Evolutionary conservation across 2,888 invertebrate species (phyloP), one percentile per base, ranked within the genome.

Genomic region (Rhyacophila evoluta): DNA sequence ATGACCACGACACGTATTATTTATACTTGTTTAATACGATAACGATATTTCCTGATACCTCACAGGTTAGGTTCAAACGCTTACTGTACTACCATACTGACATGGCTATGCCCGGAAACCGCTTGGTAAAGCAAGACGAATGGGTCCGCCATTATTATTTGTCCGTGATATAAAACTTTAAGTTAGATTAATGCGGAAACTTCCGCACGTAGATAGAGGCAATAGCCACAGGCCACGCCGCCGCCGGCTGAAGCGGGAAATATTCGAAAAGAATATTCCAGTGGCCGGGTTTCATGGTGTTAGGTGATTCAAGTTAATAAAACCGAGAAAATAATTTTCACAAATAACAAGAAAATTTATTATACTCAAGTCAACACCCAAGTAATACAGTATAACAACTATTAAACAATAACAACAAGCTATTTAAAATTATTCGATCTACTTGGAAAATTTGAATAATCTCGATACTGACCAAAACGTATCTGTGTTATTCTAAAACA

Each of bases 141-240:
- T 75, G 41, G 70, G 39, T 33, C 10, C 39, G 41, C 75, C 75
- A 75, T 75, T 75, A 75, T 75, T 75, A 75, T 75, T 75, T 75
- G 75, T 75, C 75, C 33, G 75, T 36, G 75, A 75, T 75, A 75
- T 75, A 75, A 75, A 75, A 75, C 39, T 75, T 75, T 71, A 75
- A 75, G 75, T 75, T 70, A 75, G 75, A 75, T 75, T 75, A 75
- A 75, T 75, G 71, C 70, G 41, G 41, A 75, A 75, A 75, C 70
- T 75, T 75, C 41, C 29, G 29, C 75, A 70, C 70, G 75, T 75
- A 75, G 70, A 70, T 75, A 71, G 74, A 19, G 55, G 15, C 55
- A 55, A 55, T 55, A 55, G 55, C 55, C 55, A 19, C 55, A 55
- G 55, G 55, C 15, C 55, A 25, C 10, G 55, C 55, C 19, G 55